Base-by-base conservation (phyloP, 2,113 vertebrate genomes). In the Dipodomys stephensi region DNA sequence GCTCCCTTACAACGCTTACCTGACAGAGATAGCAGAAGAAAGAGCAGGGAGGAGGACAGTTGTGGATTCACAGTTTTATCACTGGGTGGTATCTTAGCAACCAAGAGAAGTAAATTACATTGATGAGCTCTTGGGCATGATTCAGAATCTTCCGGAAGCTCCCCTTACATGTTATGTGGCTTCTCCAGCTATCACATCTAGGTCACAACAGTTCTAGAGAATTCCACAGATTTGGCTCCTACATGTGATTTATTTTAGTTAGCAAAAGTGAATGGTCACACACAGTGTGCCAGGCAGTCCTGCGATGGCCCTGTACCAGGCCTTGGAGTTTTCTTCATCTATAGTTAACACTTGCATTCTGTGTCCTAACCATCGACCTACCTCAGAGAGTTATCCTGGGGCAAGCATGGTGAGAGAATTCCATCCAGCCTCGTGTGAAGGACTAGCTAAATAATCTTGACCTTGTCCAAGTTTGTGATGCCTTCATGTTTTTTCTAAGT, bases 1-100 rank as follows among this genome's bases (percentile, higher is more conserved):
- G 39, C 30, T 32, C 57, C 4, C 3, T 10, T 13, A 32, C 1
- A 18, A 1, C 9, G 1, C n/a, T 20, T 67, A 7, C 4, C 16
- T 3, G 60, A 49, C 62, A 32, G 30, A 68, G 68, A n/a, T 2
- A 7, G n/a, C 15, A 64, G 69, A 60, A 73, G 67, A 64, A 73
- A 19, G 53, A 60, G 65, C 16, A n/a, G n/a, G 81, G 35, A 68
- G 53, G 35, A 68, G 44, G 68, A 77, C 39, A 35, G 0, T 39
- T 82, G 4, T n/a, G 22, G 65, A 39, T 28, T 67, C 65, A 67
- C 28, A 20, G 23, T 28, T 32, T 68, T 11, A 25, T 46, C 22
- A 13, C 0, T 57, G 15, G 53, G 53, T 19, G 53, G 15, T 57
- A 57, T 13, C 53, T 57, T 16, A 57, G 53, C 53, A 57, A 57